A percentile compares a stretch with the other conserved stretches of the same genome.
phyloP scores from a whole-genome alignment of 1,140 invertebrate species.

The Drosophila chauvacae region DNA sequence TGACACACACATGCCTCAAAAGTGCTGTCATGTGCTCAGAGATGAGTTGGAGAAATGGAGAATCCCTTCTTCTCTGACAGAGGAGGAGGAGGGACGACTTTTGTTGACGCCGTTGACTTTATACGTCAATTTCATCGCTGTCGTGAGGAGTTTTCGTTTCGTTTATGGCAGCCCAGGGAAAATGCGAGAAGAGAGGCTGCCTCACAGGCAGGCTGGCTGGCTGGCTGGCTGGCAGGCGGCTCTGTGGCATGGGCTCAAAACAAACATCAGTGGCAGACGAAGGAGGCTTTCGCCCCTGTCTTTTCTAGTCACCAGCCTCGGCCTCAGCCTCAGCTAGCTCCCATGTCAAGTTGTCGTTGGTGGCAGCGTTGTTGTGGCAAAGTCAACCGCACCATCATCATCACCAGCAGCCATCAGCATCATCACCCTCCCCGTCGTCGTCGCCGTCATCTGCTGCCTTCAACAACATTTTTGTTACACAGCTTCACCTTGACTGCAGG shows the following conservation, averaged over 20 bases:
- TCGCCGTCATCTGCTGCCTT: conserved; percentile 29
- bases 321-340: conserved; percentile 34
- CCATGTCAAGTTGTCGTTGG: conserved; percentile 74
- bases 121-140: conserved; percentile 74
- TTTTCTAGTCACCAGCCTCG: conserved; percentile 67
- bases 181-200: conserved; percentile 9
- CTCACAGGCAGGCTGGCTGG: neutral
- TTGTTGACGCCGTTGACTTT: conserved; percentile 79
- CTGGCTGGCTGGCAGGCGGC: neutral
- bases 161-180: conserved; percentile 63
- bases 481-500: conserved; percentile 35
- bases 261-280: conserved; percentile 70
- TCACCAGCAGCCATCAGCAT: conserved; percentile 23
- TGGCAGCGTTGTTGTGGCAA: conserved; percentile 43
- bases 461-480: conserved; percentile 47
- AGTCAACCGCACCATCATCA: conserved; percentile 63
- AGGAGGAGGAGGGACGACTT: conserved; percentile 13
- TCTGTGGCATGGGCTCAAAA: conserved; percentile 31
- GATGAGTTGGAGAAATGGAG: conserved; percentile 12
- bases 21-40: conserved; percentile 67
- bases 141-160: conserved; percentile 67
- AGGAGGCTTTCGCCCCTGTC: conserved; percentile 65
- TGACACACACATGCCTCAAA: conserved; percentile 68
- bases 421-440: conserved; percentile 17
- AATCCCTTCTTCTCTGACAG: neutral